Percentiles rank a stretch among this genome's conserved stretches.
phyloP scores from a whole-genome alignment of 2,888 invertebrate species.

The Rotaria sp. region DNA sequence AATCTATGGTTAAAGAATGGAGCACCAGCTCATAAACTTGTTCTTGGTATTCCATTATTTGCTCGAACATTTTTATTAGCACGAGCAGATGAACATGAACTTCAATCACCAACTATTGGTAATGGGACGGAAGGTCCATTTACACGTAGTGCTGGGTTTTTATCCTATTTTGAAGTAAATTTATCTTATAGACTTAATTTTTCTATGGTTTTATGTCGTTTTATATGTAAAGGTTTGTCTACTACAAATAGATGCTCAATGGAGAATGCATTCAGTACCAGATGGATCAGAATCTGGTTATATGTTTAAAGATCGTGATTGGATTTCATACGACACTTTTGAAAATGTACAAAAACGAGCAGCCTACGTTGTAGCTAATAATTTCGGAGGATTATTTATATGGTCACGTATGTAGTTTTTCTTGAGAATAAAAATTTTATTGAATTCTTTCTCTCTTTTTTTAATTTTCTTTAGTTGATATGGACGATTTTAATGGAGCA shows the following conservation, averaged over 20 bases:
- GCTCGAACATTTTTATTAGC: conserved; percentile 36
- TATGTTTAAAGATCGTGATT: conserved; percentile 33
- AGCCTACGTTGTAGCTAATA: conserved; percentile 40
- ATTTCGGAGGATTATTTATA: conserved; percentile 37
- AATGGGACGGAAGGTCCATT: conserved; percentile 33
- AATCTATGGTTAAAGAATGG: conserved; percentile 35
- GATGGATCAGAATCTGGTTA: conserved; percentile 33
- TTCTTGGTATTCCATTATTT: conserved; percentile 40
- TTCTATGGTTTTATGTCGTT: too few relatives aligned
- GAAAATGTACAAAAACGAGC: conserved; percentile 37
- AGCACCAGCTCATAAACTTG: conserved; percentile 38
- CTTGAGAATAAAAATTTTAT: background rate
- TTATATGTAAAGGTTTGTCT: background rate
- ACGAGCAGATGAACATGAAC: conserved; percentile 21
- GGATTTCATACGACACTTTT: conserved; percentile 37
- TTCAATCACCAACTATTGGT: conserved; percentile 24
- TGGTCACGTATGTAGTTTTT: conserved; percentile 38
- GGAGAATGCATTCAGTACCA: background rate
- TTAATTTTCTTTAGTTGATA: background rate
- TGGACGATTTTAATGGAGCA: conserved; percentile 38
- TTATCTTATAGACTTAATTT: background rate
- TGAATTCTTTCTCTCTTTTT: background rate
- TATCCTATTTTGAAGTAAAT: conserved; percentile 39
- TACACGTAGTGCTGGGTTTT: conserved; percentile 39
- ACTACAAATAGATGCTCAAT: background rate